Conservation (phyloP, 92 coral and sea anemone species). For the Actinostola sp. region DNA sequence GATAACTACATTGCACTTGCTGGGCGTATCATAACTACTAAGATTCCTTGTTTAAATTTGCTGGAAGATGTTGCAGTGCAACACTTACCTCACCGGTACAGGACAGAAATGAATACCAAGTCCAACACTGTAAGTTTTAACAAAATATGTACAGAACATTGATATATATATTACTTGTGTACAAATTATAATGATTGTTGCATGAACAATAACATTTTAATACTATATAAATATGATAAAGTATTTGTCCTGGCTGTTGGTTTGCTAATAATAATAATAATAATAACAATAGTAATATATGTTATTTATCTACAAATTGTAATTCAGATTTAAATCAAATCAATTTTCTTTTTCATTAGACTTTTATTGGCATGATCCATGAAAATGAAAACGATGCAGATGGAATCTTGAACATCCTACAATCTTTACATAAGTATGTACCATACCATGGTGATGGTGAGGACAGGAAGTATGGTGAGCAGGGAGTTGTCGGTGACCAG, state of each 20-base stretch:
- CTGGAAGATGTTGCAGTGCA: conserved; percentile 24
- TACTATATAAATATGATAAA: too few relatives aligned
- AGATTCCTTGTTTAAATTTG: conserved; percentile 45
- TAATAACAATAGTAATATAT: neutral
- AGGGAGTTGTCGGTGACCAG: conserved; percentile 70
- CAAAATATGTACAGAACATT: neutral
- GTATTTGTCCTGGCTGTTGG: too few relatives aligned
- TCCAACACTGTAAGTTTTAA: conserved; percentile 51
- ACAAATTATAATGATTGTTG: neutral
- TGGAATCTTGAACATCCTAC: conserved; percentile 55
- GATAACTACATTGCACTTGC: conserved; percentile 65
- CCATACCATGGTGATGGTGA: conserved; percentile 65
- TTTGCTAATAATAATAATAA: neutral
- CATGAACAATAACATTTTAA: too few relatives aligned
- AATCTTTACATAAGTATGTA: conserved; percentile 52
- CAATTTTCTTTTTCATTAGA: conserved; percentile 19
- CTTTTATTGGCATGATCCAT: conserved; percentile 67
- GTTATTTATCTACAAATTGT: neutral
- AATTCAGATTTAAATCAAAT: neutral
- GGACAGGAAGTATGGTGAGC: conserved; percentile 44
- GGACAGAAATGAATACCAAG: conserved; percentile 51
- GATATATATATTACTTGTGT: neutral
- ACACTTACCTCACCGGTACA: conserved; percentile 54
- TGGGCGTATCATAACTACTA: conserved; percentile 46
- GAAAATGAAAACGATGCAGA: conserved; percentile 74